A percentile compares a stretch with the other conserved stretches of the same genome.
Evolutionary conservation across 2,888 invertebrate species (phyloP).

Genomic region (Boloria euphrosyne): DNA sequence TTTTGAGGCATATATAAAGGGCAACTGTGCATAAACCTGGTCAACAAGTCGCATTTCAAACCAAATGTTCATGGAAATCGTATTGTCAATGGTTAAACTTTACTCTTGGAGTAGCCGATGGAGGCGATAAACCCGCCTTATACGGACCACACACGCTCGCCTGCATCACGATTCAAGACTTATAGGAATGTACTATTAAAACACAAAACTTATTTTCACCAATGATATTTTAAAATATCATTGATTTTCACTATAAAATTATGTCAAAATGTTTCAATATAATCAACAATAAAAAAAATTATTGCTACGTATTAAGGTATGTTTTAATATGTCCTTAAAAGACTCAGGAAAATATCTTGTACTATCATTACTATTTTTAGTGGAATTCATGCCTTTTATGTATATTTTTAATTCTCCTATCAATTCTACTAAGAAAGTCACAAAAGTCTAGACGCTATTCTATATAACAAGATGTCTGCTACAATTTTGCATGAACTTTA

Average conservation of each 20-base stretch:
- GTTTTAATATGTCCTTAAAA: too few relatives aligned
- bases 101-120: constrained; percentile 41
- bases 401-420: constrained; percentile 15
- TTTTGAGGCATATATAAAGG: constrained; percentile 12
- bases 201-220: neutral
- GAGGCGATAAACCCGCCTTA: constrained; percentile 40
- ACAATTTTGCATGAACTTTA: constrained; percentile 15
- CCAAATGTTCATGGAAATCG: constrained; percentile 42
- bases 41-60: constrained; percentile 28
- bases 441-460: constrained; percentile 19
- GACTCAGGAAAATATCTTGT: too few relatives aligned
- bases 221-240: neutral
- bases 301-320: too few relatives aligned
- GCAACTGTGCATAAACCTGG: constrained; percentile 13
- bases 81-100: constrained; percentile 41
- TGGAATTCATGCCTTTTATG: too few relatives aligned
- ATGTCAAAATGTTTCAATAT: neutral
- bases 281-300: too few relatives aligned
- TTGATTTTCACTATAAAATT: neutral
- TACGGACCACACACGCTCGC: constrained; percentile 43
- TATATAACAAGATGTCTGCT: constrained; percentile 5
- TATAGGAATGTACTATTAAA: constrained; percentile 25
- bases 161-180: constrained; percentile 35
- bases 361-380: too few relatives aligned
- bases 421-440: constrained; percentile 4